phyloP scores from a whole-genome alignment of 2,888 invertebrate genomes.

The Luperina testacea region DNA sequence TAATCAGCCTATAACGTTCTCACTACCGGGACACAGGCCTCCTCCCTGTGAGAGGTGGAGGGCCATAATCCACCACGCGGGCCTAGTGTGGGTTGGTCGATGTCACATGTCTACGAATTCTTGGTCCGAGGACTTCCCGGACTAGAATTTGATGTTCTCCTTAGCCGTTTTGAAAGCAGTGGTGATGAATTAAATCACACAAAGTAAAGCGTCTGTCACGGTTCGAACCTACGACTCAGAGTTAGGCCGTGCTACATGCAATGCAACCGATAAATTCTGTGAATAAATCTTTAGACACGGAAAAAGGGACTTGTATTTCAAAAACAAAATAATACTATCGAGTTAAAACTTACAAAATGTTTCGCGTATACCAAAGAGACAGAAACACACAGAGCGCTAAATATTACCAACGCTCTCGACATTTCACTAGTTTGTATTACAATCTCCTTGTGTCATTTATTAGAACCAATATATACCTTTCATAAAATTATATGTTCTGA shows the following conservation, averaged over 20 bases:
- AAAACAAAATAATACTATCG: background rate
- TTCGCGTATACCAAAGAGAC: background rate
- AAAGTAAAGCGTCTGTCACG: background rate
- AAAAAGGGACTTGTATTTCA: background rate
- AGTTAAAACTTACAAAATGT: constrained; percentile 9
- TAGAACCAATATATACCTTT: constrained; percentile 24
- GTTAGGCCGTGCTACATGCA: background rate
- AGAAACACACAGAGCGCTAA: constrained; percentile 10
- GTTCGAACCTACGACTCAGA: too few species aligned
- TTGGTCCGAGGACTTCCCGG: too few species aligned
- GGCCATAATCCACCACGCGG: too few species aligned
- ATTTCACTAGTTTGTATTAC: constrained; percentile 17
- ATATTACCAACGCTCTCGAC: constrained; percentile 29
- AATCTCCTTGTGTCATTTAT: background rate
- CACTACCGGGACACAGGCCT: too few species aligned
- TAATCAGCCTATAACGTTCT: too few species aligned
- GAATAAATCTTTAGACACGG: background rate
- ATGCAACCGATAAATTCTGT: background rate
- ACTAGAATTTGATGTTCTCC: too few species aligned
- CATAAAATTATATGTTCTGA: constrained; percentile 14
- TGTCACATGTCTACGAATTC: too few species aligned
- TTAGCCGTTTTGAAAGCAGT: too few species aligned
- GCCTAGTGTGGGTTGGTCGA: too few species aligned
- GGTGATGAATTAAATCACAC: too few species aligned
- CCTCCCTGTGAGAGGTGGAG: too few species aligned